Evolutionary conservation across 1,140 invertebrate species (phyloP), one percentile per base, ranked within the genome.

Genomic region (Ridgeia piscesae): DNA sequence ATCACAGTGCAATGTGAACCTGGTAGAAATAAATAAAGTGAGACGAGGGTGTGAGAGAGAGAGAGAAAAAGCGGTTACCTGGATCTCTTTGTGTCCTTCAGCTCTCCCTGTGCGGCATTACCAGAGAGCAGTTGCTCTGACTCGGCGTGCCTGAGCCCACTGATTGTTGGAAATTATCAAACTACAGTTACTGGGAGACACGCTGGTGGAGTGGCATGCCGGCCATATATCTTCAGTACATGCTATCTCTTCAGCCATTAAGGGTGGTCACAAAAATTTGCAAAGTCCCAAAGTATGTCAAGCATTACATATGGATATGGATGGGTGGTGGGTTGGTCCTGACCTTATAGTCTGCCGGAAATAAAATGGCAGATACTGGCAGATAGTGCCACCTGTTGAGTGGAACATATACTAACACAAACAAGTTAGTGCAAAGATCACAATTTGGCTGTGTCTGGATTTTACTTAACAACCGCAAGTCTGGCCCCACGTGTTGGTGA

Each of bases 81-180:
- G 58, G 58, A 77, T 77, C 58, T 17, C 58, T 77, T 77, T 21
- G 4, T 77, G 58, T 77, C 58, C 58, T 77, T 77, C 58, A 77
- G 8, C 27, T 77, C 58, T 31, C 58, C 58, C 2, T 77, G 58
- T 4, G 14, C 58, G 6, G 17, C 58, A 21, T 77, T 77, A 77
- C 58, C 27, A 77, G 58, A 77, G 11, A 77, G 58, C 11, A 77
- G 58, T 31, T 77, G 58, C 58, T 77, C 58, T 77, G 58, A 77
- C 58, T 77, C 58, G 58, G 58, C 11, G 58, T 77, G 58, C 58
- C 58, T 77, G 58, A 77, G 58, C 58, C 58, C 58, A 77, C 58
- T 77, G 58, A 77, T 77, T 77, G 58, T 77, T 77, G 58, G 58
- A 77, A 77, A 77, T 77, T 77, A 77, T 77, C 58, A 77, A 77